phyloP scores from a whole-genome alignment of 64 coral and sea anemone genomes.

The Pocillopora damicornis region DNA sequence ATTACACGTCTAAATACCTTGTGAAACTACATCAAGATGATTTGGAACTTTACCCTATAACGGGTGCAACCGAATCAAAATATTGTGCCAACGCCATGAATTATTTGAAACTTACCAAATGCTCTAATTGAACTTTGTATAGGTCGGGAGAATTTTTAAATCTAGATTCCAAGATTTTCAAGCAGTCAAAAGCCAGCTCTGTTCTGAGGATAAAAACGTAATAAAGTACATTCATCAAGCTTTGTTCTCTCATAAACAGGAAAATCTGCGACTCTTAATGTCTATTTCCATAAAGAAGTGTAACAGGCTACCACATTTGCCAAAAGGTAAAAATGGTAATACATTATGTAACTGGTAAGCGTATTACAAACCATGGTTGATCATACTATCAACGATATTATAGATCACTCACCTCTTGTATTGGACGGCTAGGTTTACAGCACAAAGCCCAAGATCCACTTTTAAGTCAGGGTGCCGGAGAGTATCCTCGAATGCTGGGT shows the following conservation, averaged over 20 bases:
- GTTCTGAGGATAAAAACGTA: constrained; percentile 29
- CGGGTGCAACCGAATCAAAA: no score
- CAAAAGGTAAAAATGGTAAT: neutral
- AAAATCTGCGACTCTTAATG: no score
- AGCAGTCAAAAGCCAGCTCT: constrained; percentile 75
- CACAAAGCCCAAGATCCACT: constrained; percentile 73
- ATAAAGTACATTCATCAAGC: neutral
- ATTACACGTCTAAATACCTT: no score
- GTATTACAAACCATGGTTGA: neutral
- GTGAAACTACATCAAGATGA: no score
- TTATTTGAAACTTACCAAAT: constrained; percentile 62
- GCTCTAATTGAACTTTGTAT: constrained; percentile 83
- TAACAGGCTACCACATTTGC: no score
- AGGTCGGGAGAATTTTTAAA: constrained; percentile 91
- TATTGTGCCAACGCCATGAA: neutral
- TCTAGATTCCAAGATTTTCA: constrained; percentile 60
- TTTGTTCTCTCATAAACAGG: neutral
- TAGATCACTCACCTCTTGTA: constrained; percentile 58
- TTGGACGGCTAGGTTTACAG: constrained; percentile 62
- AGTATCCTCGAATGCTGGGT: constrained; percentile 78
- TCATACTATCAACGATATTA: neutral
- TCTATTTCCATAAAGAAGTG: neutral
- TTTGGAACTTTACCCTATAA: no score
- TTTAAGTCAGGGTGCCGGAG: constrained; percentile 84
- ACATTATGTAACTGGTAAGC: neutral